Percentiles rank a stretch among this genome's conserved stretches.
These are phyloP conservation scores for Sebastes melanostomus DNA, from an alignment of 2,797 vertebrate species.

Conservation along the genomic window DNA sequence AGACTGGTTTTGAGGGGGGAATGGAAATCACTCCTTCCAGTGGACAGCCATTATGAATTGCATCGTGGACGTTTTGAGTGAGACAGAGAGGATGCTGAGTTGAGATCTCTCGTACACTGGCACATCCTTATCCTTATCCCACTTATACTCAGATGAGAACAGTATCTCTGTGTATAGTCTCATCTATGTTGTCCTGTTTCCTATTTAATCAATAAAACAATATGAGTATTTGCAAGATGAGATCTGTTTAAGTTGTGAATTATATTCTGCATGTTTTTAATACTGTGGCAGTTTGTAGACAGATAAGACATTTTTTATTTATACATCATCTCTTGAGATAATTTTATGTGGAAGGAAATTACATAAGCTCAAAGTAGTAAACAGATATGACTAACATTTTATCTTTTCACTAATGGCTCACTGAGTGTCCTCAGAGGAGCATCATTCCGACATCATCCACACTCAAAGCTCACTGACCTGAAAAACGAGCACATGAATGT, in stretches of 20 bases:
- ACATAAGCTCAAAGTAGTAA: slow-evolving; percentile 1
- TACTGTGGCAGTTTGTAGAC: background rate
- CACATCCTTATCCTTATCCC: slow-evolving; percentile 61
- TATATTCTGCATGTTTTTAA: slow-evolving; percentile 21
- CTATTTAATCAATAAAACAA: slow-evolving; percentile 87
- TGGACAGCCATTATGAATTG: slow-evolving; percentile 64
- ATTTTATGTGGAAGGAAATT: slow-evolving; percentile 2
- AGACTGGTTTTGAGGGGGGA: slow-evolving; percentile 38
- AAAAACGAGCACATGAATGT: slow-evolving; percentile 75
- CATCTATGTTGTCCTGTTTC: slow-evolving; percentile 82
- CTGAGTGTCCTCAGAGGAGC: slow-evolving; percentile 40
- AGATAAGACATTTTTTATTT: background rate
- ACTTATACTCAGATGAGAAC: slow-evolving; percentile 73
- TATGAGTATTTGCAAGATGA: slow-evolving; percentile 52
- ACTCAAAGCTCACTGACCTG: slow-evolving; percentile 81
- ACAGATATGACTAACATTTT: slow-evolving; percentile 19
- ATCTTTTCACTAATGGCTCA: slow-evolving; percentile 29
- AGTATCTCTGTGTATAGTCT: slow-evolving; percentile 74
- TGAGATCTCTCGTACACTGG: slow-evolving; percentile 57
- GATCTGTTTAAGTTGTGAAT: slow-evolving; percentile 46
- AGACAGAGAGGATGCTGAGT: slow-evolving; percentile 54
- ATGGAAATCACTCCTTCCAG: slow-evolving; percentile 32
- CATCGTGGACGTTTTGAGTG: slow-evolving; percentile 33
- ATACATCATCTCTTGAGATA: background rate
- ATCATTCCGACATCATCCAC: slow-evolving; percentile 52